These are phyloP conservation scores for Morpho deidamia DNA, from an alignment of 2,888 invertebrate genomes.

Conservation along the genomic window DNA sequence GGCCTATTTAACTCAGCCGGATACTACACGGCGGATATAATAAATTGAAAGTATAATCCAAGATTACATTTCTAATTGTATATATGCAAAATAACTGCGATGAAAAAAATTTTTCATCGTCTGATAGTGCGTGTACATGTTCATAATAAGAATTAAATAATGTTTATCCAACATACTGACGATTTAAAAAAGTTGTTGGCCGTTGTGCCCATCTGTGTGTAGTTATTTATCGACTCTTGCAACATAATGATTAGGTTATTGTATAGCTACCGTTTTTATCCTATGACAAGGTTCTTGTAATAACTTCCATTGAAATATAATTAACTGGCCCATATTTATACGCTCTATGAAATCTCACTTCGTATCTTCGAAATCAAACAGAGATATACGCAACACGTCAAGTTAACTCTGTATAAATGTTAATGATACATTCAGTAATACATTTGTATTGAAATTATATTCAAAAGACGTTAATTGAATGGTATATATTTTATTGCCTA, in stretches of 20 bases:
- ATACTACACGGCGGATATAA: too few relatives aligned
- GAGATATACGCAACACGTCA: background rate
- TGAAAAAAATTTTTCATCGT: too few relatives aligned
- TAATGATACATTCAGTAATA: background rate
- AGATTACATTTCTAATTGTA: too few relatives aligned
- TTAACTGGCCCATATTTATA: conserved; percentile 39
- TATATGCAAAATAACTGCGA: too few relatives aligned
- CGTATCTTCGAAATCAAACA: background rate
- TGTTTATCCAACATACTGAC: too few relatives aligned
- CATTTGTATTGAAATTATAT: conserved; percentile 3
- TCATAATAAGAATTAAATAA: background rate
- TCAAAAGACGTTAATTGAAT: conserved; percentile 8
- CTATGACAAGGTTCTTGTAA: conserved; percentile 58
- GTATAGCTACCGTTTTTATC: conserved; percentile 66
- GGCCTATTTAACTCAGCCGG: too few relatives aligned
- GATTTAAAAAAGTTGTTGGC: background rate
- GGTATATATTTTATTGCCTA: conserved; percentile 1
- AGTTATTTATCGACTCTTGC: conserved; percentile 41
- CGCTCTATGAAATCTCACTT: background rate
- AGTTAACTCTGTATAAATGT: background rate
- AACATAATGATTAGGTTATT: conserved; percentile 67
- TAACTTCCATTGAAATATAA: conserved; percentile 46
- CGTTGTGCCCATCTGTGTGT: conserved; percentile 2
- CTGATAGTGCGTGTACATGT: too few relatives aligned
- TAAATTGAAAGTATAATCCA: too few relatives aligned